Conservation (phyloP, 2,797 vertebrate genomes). For the Cyprinella venusta region DNA sequence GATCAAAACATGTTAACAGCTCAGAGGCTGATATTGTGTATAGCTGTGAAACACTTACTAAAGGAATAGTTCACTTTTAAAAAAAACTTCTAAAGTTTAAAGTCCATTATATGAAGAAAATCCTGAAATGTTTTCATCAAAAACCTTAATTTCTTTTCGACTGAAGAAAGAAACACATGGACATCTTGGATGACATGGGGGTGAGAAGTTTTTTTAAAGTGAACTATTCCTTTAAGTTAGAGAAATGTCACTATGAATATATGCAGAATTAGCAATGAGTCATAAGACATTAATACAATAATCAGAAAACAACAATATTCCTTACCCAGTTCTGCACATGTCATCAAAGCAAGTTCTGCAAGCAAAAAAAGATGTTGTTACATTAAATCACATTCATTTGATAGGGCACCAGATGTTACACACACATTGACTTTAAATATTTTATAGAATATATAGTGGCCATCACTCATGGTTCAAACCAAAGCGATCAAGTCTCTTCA, state of each 20-base stretch:
- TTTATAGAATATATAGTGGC: too few species aligned
- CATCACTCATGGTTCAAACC: background rate
- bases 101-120: too few species aligned
- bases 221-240: background rate
- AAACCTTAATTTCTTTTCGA: too few species aligned
- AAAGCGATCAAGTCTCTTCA: too few species aligned
- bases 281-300: background rate
- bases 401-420: background rate
- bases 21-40: background rate
- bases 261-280: background rate
- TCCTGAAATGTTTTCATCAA: too few species aligned
- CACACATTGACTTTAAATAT: background rate
- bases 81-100: too few species aligned
- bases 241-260: background rate
- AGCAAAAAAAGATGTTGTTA: constrained; percentile 54
- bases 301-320: constrained; percentile 6
- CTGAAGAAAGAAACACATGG: too few species aligned
- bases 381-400: background rate
- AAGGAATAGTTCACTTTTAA: too few species aligned
- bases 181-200: too few species aligned
- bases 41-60: background rate
- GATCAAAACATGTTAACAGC: background rate
- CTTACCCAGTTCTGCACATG: constrained; percentile 87
- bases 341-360: constrained; percentile 90
- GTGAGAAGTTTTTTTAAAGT: too few species aligned